Conservation (phyloP, 2,888 invertebrate genomes). For the Ernsta delagoae region DNA sequence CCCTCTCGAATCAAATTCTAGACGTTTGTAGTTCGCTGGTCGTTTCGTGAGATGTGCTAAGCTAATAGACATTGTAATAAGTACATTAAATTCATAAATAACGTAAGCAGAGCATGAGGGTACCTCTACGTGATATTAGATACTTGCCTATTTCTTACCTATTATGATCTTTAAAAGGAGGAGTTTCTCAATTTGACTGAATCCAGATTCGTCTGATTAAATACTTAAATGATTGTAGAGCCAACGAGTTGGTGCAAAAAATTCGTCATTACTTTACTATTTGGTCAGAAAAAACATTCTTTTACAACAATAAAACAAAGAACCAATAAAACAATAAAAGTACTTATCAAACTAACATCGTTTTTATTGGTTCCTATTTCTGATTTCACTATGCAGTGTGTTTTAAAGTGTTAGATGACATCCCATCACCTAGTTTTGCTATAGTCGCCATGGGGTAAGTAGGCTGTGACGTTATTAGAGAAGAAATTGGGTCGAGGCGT, state of each 20-base stretch:
- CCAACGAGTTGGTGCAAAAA: too few species aligned
- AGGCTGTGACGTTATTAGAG: constrained; percentile 76
- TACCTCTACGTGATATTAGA: not conserved
- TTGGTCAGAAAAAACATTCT: too few species aligned
- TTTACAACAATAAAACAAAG: too few species aligned
- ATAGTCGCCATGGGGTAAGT: constrained; percentile 53
- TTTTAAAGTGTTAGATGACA: constrained; percentile 51
- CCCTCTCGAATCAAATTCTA: constrained; percentile 61
- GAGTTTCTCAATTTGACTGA: too few species aligned
- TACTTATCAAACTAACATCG: too few species aligned
- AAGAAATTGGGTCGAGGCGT: constrained; percentile 75
- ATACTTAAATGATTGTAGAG: too few species aligned
- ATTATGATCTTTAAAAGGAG: too few species aligned
- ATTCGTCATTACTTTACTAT: too few species aligned
- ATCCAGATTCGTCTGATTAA: too few species aligned
- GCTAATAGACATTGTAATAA: not conserved
- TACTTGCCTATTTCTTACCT: too few species aligned
- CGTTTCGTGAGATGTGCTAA: not conserved
- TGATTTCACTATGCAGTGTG: not conserved
- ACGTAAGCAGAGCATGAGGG: not conserved
- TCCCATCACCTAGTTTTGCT: constrained; percentile 42
- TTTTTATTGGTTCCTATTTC: too few species aligned
- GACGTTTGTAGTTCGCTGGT: constrained; percentile 48
- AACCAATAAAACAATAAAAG: too few species aligned
- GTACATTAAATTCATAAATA: not conserved